phyloP scores from a whole-genome alignment of 1,140 invertebrate species.

The Eriocheir sinensis region DNA sequence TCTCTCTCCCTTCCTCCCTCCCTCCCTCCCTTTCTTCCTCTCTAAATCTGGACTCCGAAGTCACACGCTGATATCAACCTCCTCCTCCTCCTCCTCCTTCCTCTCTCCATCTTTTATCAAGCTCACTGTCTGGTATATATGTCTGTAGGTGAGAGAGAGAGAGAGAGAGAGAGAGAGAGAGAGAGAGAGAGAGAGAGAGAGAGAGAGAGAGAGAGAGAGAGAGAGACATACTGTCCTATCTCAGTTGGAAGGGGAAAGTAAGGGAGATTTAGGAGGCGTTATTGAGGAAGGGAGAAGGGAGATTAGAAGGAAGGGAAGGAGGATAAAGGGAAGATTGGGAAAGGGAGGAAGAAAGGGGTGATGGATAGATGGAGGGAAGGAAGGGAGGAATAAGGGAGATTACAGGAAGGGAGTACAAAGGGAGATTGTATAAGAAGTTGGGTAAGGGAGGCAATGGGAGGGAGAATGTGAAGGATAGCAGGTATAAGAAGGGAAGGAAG shows the following conservation, averaged over 20 bases:
- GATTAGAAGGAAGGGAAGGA: no score
- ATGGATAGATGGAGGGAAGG: background rate
- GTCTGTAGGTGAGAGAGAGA: no score
- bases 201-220: background rate
- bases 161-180: no score
- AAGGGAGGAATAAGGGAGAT: background rate
- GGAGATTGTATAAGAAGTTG: background rate
- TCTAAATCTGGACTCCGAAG: background rate
- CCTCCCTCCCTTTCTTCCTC: background rate
- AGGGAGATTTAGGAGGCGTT: background rate
- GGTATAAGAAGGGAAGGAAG: background rate
- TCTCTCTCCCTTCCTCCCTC: slow-evolving; percentile 37
- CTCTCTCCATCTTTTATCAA: no score
- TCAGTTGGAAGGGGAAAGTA: background rate
- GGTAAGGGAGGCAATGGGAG: background rate
- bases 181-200: background rate
- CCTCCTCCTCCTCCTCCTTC: no score
- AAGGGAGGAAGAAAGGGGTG: background rate
- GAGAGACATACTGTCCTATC: background rate
- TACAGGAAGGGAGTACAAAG: background rate
- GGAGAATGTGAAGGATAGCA: background rate
- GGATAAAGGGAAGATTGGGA: no score
- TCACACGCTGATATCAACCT: background rate
- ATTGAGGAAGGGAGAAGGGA: background rate
- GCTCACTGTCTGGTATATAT: no score